A percentile compares a stretch with the other conserved stretches of the same genome.
Conservation (phyloP, 2,888 invertebrate species). For the Cyclophora punctaria region DNA sequence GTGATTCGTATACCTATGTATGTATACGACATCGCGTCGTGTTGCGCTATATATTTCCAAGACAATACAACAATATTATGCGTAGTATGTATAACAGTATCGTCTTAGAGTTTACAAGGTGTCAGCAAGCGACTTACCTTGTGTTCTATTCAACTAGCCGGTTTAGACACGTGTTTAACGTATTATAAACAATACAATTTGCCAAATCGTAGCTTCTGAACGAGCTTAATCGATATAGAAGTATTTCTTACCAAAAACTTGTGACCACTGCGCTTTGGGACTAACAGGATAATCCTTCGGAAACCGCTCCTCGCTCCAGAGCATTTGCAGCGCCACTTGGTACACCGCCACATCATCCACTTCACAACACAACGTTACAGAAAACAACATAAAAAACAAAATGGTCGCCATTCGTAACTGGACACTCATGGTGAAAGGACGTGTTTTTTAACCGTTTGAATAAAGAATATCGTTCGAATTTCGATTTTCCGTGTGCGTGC, state of each 20-base stretch:
- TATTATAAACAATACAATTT: too few relatives aligned
- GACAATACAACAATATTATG: too few relatives aligned
- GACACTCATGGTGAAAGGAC: constrained; percentile 39
- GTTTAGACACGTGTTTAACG: too few relatives aligned
- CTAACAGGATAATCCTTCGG: constrained; percentile 91
- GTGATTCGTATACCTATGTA: too few relatives aligned
- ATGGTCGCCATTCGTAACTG: constrained; percentile 49
- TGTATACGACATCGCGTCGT: too few relatives aligned
- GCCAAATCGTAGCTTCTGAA: neutral
- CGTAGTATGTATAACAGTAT: too few relatives aligned
- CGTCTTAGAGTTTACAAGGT: too few relatives aligned
- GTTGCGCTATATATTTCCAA: too few relatives aligned
- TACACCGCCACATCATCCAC: constrained; percentile 89
- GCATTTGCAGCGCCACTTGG: constrained; percentile 87
- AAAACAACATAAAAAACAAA: constrained; percentile 43
- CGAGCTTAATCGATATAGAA: neutral
- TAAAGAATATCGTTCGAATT: constrained; percentile 15
- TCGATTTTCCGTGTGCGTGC: constrained; percentile 48
- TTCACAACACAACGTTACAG: constrained; percentile 71
- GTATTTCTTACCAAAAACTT: constrained; percentile 85
- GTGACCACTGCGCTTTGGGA: constrained; percentile 94
- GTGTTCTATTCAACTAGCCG: too few relatives aligned
- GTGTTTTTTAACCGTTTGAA: constrained; percentile 16
- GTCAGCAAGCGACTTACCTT: too few relatives aligned
- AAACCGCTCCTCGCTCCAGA: constrained; percentile 91